phyloP scores from a whole-genome alignment of 2,888 invertebrate species.

The Meiosimyza platycephala region DNA sequence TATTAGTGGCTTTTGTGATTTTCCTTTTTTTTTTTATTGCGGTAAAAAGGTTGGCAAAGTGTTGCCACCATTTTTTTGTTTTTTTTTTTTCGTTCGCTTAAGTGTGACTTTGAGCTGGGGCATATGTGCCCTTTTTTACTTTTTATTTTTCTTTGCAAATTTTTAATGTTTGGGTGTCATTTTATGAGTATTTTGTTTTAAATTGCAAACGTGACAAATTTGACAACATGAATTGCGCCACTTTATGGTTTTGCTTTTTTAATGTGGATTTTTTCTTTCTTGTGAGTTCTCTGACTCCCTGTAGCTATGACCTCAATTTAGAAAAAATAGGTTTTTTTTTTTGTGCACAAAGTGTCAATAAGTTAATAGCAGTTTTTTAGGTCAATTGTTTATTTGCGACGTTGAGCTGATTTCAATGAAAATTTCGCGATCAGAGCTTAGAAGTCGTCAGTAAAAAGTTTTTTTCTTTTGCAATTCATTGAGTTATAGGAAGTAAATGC shows the following conservation, averaged over 20 bases:
- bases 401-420: too few relatives aligned
- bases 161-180: constrained; percentile 25
- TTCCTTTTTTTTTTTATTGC: not conserved
- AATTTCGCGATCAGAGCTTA: too few relatives aligned
- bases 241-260: not conserved
- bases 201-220: constrained; percentile 28
- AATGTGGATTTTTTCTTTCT: not conserved
- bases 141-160: constrained; percentile 5
- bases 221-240: constrained; percentile 16
- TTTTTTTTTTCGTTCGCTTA: not conserved
- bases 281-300: too few relatives aligned
- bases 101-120: not conserved
- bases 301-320: too few relatives aligned
- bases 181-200: constrained; percentile 20
- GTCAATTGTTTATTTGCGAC: too few relatives aligned
- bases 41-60: not conserved
- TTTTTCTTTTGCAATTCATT: too few relatives aligned
- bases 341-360: too few relatives aligned
- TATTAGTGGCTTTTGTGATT: not conserved
- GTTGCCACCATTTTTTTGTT: not conserved
- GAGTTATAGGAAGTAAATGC: too few relatives aligned
- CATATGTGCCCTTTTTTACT: not conserved
- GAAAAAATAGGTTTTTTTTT: too few relatives aligned
- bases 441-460: too few relatives aligned
- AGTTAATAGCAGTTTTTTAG: too few relatives aligned